phyloP scores from a whole-genome alignment of 2,113 vertebrate genomes.

The Sciurus niger region DNA sequence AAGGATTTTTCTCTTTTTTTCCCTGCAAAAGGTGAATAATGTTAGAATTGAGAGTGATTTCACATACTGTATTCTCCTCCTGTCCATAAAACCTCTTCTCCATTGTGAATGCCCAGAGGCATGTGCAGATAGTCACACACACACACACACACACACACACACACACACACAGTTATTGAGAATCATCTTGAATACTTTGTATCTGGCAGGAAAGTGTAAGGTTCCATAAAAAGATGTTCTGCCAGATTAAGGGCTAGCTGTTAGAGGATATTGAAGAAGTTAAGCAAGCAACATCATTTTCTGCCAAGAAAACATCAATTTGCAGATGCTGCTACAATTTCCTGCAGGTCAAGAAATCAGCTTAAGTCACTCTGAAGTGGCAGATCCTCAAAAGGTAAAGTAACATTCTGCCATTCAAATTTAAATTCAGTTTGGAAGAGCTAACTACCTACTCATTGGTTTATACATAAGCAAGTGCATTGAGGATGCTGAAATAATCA shows the following conservation, averaged over 20 bases:
- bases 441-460: background rate
- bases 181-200: slow-evolving; percentile 23
- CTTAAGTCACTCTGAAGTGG: slow-evolving; percentile 59
- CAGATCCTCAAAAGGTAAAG: slow-evolving; percentile 59
- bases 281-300: slow-evolving; percentile 62
- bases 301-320: slow-evolving; percentile 75
- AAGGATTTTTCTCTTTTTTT: background rate
- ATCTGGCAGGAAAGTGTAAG: slow-evolving; percentile 27
- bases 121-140: no score
- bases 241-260: slow-evolving; percentile 51
- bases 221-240: slow-evolving; percentile 59
- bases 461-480: background rate
- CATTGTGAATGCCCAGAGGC: background rate
- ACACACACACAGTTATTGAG: slow-evolving; percentile 7
- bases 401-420: slow-evolving; percentile 50
- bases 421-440: slow-evolving; percentile 2
- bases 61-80: background rate
- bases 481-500: background rate
- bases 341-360: slow-evolving; percentile 63
- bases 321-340: slow-evolving; percentile 63
- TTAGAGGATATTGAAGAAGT: slow-evolving; percentile 67
- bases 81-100: background rate
- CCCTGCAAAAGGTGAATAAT: background rate
- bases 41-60: slow-evolving; percentile 24
- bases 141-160: background rate